Evolutionary conservation across 2,797 vertebrate species (phyloP), one percentile per base, ranked within the genome.

Genomic region (Phrynocephalus guinanensis): DNA sequence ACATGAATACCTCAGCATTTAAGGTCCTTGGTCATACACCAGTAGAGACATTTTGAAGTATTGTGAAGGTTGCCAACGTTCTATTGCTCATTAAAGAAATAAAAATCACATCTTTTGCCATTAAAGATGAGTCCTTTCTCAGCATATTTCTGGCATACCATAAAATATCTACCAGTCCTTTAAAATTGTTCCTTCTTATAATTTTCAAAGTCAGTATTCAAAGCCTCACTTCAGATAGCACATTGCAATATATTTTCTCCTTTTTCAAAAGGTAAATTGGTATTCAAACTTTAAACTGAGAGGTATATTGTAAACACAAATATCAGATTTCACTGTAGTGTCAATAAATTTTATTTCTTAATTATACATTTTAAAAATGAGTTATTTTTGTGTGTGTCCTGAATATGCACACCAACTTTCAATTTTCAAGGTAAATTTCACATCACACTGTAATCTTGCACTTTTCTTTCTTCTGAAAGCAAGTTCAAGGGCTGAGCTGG

Each of bases 21-120:
- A 82, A 75, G 38, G 71, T 82, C 82, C 75, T 79, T 63, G 76
- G 76, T 84, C 68, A 66, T 50, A 79, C 68, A 72, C 56, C 44
- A 50, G 38, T 15, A 28, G 82, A 28, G 28, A 73, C 68, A 78
- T 38, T 38, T 60, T 73, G 68, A 84, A 73, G 3, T 38, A 52
- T 50, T 48, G 75, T 79, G 68, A 66, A n/a, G 77, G n/a, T 48
- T 73, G n/a, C 77, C 20, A 83, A 48, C 83, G 68, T 56, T 77
- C 86, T 33, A 11, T 50, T 50, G 33, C 38, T 79, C 84, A 20
- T 84, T 88, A n/a, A 83, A 15, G 16, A 33, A 87, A 30, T 72
- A 22, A 78, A 73, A 79, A 16, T 70, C 82, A 48, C 18, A 20
- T 48, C 56, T 33, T 26, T 22, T 30, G 50, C 24, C 26, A 44